Evolutionary conservation across 1,140 invertebrate genomes (phyloP).

Genomic region (Telenomus remus): DNA sequence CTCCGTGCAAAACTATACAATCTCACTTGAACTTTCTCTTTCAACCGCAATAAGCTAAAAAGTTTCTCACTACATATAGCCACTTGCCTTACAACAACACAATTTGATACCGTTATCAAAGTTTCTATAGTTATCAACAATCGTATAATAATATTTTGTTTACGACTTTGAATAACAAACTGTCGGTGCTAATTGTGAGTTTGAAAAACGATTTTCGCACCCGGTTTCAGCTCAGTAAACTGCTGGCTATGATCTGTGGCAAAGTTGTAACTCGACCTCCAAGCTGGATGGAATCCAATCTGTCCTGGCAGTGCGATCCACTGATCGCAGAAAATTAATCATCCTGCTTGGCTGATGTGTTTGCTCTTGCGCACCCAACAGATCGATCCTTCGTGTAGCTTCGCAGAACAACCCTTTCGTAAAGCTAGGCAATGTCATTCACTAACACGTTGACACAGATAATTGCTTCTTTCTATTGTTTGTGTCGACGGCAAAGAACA

Average conservation of each 20-base stretch:
- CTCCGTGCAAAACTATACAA: no score
- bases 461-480: conserved; percentile 25
- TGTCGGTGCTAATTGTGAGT: conserved; percentile 34
- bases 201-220: conserved; percentile 47
- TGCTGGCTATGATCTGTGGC: conserved; percentile 36
- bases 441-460: conserved; percentile 22
- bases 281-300: conserved; percentile 55
- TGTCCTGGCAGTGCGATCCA: conserved; percentile 43
- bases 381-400: conserved; percentile 29
- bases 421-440: conserved; percentile 21
- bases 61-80: no score
- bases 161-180: no score
- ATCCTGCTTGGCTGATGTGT: conserved; percentile 39
- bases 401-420: conserved; percentile 26
- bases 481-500: conserved; percentile 8
- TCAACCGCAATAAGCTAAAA: no score
- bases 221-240: conserved; percentile 21
- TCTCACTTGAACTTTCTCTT: no score
- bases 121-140: no score
- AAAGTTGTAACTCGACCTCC: conserved; percentile 37
- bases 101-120: no score
- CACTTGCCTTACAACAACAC: no score
- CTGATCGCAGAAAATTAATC: conserved; percentile 52
- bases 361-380: conserved; percentile 22
- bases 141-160: no score